Evolutionary conservation across 1,140 invertebrate genomes (phyloP), one percentile per base, ranked within the genome.

Genomic region (Calephelis virginiensis): DNA sequence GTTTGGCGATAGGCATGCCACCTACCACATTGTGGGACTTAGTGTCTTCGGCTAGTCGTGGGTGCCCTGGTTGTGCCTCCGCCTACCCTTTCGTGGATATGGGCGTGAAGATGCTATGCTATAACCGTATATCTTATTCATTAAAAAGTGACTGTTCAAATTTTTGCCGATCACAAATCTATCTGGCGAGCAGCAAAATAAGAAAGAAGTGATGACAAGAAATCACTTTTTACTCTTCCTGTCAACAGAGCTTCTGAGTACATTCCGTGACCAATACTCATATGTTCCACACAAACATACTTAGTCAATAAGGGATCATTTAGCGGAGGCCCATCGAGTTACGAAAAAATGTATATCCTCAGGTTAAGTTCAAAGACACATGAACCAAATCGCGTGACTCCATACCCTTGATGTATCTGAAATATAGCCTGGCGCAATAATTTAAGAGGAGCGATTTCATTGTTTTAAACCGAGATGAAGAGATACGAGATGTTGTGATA

Each of bases 351-450:
- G 53, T 46, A 45, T 56, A 11, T 62, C 45, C 61, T 59, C 56
- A 60, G 49, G 65, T 63, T 13, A 71, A 63, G 81, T 77, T 79
- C 78, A 81, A 78, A 84, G 76, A 78, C 78, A 81, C 74, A 73
- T 74, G 69, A 72, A 76, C 73, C 61, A 77, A 83, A 80, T 86
- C 82, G 84, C 84, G 82, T 86, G 84, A 80, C 84, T 83, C 49
- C 40, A 67, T 77, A 75, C 73, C 74, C 76, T 86, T 77, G 77
- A 68, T 66, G 70, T 73, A 79, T 77, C 83, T 84, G 76, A 78
- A 69, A 68, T 64, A 68, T 59, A 11, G 28, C 11, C 10, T 59
- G 56, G 56, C 38, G 56, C 56, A 62, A 46, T 43, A 46, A 62
- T 46, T 46, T 40, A 62, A n/a, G 45, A 62, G 61, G 40, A 62